A percentile compares a stretch with the other conserved stretches of the same genome.
Conservation (phyloP, 2,797 vertebrate genomes). For the Alca torda region DNA sequence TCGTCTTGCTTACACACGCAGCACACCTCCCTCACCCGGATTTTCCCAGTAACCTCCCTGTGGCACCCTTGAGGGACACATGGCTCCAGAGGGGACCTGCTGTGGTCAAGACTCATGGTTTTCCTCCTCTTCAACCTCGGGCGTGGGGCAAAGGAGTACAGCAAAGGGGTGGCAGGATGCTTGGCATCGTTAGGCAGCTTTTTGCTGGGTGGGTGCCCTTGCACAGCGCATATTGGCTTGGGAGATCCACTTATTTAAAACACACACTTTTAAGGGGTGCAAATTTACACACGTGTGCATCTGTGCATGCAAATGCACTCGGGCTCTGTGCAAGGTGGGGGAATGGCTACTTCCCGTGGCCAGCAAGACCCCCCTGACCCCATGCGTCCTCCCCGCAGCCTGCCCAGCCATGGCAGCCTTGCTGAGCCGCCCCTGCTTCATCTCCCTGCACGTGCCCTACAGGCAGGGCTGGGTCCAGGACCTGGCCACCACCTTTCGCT, state of each 20-base stretch:
- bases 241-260: background rate
- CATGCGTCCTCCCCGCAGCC: background rate
- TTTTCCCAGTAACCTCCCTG: background rate
- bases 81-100: background rate
- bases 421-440: slow-evolving; percentile 84
- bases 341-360: background rate
- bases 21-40: background rate
- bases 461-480: slow-evolving; percentile 78
- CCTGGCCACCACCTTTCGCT: slow-evolving; percentile 83
- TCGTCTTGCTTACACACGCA: background rate
- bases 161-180: background rate
- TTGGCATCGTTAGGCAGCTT: background rate
- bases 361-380: background rate
- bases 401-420: slow-evolving; percentile 80
- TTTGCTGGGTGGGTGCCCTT: background rate
- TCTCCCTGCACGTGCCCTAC: slow-evolving; percentile 85
- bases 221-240: background rate
- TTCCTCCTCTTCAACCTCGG: background rate
- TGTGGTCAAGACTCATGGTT: background rate
- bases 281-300: fast-evolving
- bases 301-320: background rate
- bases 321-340: background rate
- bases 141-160: background rate
- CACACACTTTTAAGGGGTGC: background rate
- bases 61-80: fast-evolving